Conservation (phyloP, 2,888 invertebrate genomes). For the Catocala sponsa region DNA sequence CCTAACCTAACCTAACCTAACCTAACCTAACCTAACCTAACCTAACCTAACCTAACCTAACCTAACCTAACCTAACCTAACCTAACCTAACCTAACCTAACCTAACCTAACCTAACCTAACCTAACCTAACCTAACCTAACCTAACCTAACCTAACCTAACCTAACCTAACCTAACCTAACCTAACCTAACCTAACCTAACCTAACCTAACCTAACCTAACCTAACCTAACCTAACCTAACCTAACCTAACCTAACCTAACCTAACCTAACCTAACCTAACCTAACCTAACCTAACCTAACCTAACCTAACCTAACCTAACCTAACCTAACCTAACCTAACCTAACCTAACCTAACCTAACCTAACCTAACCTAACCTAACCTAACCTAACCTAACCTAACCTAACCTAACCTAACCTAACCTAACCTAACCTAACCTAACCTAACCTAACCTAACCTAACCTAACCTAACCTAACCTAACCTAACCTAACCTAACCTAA, state of each 20-base stretch:
- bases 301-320: conserved; percentile 6
- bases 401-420: conserved; percentile 2
- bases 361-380: neutral
- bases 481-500: conserved; percentile 7
- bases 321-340: conserved; percentile 3
- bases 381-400: conserved; percentile 3
- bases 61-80: conserved; percentile 30
- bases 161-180: conserved; percentile 7
- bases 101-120: conserved; percentile 20
- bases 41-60: conserved; percentile 30
- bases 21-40: conserved; percentile 29
- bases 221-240: conserved; percentile 7
- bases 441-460: conserved; percentile 5
- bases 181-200: conserved; percentile 7
- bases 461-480: conserved; percentile 5
- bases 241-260: conserved; percentile 7
- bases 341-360: conserved; percentile 3
- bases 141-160: conserved; percentile 13
- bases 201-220: conserved; percentile 7
- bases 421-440: conserved; percentile 3
- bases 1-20: conserved; percentile 29
- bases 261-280: conserved; percentile 7
- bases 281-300: conserved; percentile 7
- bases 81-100: conserved; percentile 19
- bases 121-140: conserved; percentile 9